phyloP scores from a whole-genome alignment of 2,797 vertebrate species.

The Distichodus sexfasciatus region DNA sequence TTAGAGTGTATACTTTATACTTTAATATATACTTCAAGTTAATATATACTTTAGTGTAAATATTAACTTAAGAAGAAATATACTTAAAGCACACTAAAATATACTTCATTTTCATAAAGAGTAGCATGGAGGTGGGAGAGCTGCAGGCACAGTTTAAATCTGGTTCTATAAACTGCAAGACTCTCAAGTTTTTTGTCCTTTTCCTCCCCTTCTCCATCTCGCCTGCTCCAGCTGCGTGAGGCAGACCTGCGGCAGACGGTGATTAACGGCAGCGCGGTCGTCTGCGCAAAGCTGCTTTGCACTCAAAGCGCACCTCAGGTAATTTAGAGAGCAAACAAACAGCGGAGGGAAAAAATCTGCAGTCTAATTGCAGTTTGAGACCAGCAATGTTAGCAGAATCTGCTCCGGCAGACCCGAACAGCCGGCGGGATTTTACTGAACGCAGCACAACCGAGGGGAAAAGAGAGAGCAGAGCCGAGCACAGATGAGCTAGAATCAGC shows the following conservation, averaged over 20 bases:
- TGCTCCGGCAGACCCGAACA: slow-evolving; percentile 19
- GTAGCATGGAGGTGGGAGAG: too few relatives aligned
- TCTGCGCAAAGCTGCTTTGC: slow-evolving; percentile 31
- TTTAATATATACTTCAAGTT: too few relatives aligned
- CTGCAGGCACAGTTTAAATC: too few relatives aligned
- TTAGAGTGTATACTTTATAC: too few relatives aligned
- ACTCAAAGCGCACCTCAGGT: slow-evolving; percentile 12
- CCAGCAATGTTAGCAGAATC: slow-evolving; percentile 38
- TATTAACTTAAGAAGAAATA: too few relatives aligned
- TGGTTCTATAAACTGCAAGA: slow-evolving; percentile 20
- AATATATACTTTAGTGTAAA: too few relatives aligned
- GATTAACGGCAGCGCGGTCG: slow-evolving; percentile 24
- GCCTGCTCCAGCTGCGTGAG: not conserved
- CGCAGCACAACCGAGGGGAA: slow-evolving; percentile 55
- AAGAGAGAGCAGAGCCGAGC: slow-evolving; percentile 49
- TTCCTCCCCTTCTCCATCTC: slow-evolving; percentile 2
- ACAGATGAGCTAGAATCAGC: slow-evolving; percentile 51
- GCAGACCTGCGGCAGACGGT: slow-evolving; percentile 26
- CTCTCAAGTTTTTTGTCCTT: not conserved
- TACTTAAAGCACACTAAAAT: too few relatives aligned
- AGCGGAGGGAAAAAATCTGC: not conserved
- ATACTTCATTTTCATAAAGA: too few relatives aligned
- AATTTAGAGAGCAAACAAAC: slow-evolving; percentile 35
- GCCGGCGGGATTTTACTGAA: slow-evolving; percentile 46
- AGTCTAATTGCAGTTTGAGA: slow-evolving; percentile 30